Conservation (phyloP, 1,140 invertebrate genomes). For the Drosophila varians region DNA sequence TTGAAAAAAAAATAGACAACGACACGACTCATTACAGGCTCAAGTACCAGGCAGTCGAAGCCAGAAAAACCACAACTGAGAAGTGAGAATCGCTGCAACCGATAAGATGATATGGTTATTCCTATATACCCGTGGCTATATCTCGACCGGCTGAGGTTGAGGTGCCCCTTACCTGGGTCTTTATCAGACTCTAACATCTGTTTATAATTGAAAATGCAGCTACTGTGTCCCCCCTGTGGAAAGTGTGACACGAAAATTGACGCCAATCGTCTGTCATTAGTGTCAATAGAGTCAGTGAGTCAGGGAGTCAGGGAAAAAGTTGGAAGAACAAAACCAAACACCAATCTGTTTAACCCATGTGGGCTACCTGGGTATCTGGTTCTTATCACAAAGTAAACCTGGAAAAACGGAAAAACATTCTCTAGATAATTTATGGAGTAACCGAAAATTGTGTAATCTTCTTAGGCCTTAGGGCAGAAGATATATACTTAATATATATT, state of each 20-base stretch:
- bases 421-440: background rate
- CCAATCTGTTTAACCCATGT: constrained; percentile 33
- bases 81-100: constrained; percentile 20
- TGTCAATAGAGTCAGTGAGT: constrained; percentile 61
- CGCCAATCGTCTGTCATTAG: constrained; percentile 78
- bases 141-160: constrained; percentile 12
- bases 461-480: background rate
- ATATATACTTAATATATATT: background rate
- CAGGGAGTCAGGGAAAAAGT: background rate
- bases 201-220: constrained; percentile 83
- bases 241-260: constrained; percentile 75
- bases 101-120: constrained; percentile 45
- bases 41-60: constrained; percentile 52
- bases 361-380: background rate
- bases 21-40: constrained; percentile 81
- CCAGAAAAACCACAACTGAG: constrained; percentile 9
- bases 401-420: background rate
- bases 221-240: constrained; percentile 58
- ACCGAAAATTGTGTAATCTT: background rate
- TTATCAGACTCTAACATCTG: constrained; percentile 80
- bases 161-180: constrained; percentile 13
- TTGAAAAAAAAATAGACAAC: constrained; percentile 12
- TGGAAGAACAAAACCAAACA: constrained; percentile 15
- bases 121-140: constrained; percentile 10
- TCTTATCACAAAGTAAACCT: constrained; percentile 14